A percentile compares a stretch with the other conserved stretches of the same genome.
These are phyloP conservation scores for Tetramorium bicarinatum DNA, from an alignment of 2,888 invertebrate species.

Conservation along the genomic window DNA sequence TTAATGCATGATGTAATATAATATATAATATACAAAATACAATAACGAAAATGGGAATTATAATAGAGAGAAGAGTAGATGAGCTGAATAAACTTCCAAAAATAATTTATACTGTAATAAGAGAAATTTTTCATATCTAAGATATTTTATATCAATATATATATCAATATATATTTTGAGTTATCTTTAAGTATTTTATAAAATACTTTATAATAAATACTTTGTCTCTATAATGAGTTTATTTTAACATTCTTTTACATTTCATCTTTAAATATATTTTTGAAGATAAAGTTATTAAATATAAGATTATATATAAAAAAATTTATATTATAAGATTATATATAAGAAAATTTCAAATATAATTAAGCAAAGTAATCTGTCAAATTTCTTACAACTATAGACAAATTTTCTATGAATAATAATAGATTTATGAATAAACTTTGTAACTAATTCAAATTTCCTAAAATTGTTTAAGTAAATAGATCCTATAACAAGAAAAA, in stretches of 20 bases:
- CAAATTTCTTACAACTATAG: not conserved
- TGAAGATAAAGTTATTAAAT: not conserved
- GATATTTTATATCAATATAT: not conserved
- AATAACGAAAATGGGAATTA: not conserved
- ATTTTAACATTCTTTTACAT: not conserved
- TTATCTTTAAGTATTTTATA: not conserved
- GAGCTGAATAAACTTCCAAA: not conserved
- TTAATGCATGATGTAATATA: not conserved
- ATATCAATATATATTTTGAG: too few species aligned
- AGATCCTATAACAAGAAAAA: not conserved
- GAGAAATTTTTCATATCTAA: not conserved
- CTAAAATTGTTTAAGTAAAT: slow-evolving; percentile 2
- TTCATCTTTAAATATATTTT: not conserved
- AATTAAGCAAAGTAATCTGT: too few species aligned
- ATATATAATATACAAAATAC: not conserved
- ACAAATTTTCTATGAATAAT: not conserved
- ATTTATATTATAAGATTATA: too few species aligned
- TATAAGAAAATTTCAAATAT: not conserved
- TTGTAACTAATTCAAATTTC: not conserved
- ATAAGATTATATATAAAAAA: too few species aligned
- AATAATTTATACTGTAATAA: not conserved
- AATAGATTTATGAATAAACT: not conserved
- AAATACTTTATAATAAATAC: not conserved
- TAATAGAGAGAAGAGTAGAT: not conserved
- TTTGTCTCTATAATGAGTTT: not conserved